Conservation (phyloP, 1,140 invertebrate species). For the Drosophila cardini region DNA sequence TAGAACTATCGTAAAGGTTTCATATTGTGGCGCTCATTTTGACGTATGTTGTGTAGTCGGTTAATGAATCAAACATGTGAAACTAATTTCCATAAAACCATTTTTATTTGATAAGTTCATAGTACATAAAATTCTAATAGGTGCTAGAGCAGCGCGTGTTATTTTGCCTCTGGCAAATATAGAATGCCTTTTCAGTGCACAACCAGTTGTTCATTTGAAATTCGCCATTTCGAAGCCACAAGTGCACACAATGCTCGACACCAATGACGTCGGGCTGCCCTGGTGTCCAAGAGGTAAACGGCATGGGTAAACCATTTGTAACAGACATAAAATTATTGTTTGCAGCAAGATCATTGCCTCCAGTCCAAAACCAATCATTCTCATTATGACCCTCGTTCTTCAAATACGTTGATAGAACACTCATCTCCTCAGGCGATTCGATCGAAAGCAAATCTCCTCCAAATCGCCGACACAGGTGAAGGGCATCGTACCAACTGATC, state of each 20-base stretch:
- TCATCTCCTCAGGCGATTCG: constrained; percentile 23
- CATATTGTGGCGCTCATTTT: no score
- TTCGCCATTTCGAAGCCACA: background rate
- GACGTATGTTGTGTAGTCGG: no score
- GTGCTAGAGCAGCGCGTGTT: background rate
- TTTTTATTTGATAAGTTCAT: background rate
- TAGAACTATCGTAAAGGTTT: background rate
- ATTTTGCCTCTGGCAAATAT: constrained; percentile 24
- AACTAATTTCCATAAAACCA: no score
- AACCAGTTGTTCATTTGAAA: constrained; percentile 56
- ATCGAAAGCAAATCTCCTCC: constrained; percentile 28
- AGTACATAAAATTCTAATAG: background rate
- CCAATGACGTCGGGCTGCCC: constrained; percentile 47
- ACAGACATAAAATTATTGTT: constrained; percentile 16
- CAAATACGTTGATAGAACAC: constrained; percentile 11
- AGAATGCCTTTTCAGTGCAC: constrained; percentile 20
- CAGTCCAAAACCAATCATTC: constrained; percentile 33
- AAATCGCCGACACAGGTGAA: constrained; percentile 17
- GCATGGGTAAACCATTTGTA: constrained; percentile 26
- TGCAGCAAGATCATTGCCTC: background rate
- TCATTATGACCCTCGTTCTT: background rate
- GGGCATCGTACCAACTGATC: constrained; percentile 19
- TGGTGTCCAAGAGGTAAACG: constrained; percentile 25
- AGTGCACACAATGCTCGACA: constrained; percentile 41
- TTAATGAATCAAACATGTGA: no score